Percentiles rank a stretch among this genome's conserved stretches.
Evolutionary conservation across 2,888 invertebrate genomes (phyloP).

Genomic region (Apoderus coryli): DNA sequence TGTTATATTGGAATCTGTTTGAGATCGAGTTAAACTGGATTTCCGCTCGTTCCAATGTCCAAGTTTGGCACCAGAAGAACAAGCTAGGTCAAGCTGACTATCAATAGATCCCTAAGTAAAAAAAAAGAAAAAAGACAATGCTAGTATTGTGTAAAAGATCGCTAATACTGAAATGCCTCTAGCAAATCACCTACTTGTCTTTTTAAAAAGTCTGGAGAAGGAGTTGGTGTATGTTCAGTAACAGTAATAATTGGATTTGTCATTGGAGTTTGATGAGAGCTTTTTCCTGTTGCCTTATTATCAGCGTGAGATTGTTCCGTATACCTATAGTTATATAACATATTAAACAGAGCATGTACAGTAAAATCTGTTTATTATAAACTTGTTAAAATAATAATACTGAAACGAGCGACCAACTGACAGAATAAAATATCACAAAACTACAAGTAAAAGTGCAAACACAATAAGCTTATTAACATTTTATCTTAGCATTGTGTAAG

Average conservation of each 20-base stretch:
- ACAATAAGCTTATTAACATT: too few species aligned
- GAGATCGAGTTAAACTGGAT: constrained; percentile 59
- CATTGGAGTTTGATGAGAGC: too few species aligned
- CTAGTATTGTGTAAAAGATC: not conserved
- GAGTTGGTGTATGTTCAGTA: constrained; percentile 88
- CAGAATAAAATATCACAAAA: too few species aligned
- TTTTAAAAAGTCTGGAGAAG: constrained; percentile 75
- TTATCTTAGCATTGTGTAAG: too few species aligned
- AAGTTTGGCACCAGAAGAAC: constrained; percentile 41
- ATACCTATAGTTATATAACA: too few species aligned
- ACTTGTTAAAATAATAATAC: too few species aligned
- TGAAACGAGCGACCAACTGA: too few species aligned
- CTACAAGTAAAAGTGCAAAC: too few species aligned
- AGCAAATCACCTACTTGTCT: constrained; percentile 52
- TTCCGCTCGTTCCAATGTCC: constrained; percentile 49
- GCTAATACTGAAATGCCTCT: constrained; percentile 3
- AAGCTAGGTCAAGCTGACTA: constrained; percentile 65
- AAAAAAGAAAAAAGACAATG: constrained; percentile 3
- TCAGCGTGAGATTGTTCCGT: too few species aligned
- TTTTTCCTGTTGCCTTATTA: too few species aligned
- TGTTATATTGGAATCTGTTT: constrained; percentile 85
- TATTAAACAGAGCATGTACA: too few species aligned
- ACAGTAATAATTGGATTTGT: constrained; percentile 93
- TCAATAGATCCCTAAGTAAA: constrained; percentile 62
- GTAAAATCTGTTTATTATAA: too few species aligned